Percentiles rank a stretch among this genome's conserved stretches.
Conservation (phyloP, 2,113 vertebrate species). For the Peromyscus polionotus region DNA sequence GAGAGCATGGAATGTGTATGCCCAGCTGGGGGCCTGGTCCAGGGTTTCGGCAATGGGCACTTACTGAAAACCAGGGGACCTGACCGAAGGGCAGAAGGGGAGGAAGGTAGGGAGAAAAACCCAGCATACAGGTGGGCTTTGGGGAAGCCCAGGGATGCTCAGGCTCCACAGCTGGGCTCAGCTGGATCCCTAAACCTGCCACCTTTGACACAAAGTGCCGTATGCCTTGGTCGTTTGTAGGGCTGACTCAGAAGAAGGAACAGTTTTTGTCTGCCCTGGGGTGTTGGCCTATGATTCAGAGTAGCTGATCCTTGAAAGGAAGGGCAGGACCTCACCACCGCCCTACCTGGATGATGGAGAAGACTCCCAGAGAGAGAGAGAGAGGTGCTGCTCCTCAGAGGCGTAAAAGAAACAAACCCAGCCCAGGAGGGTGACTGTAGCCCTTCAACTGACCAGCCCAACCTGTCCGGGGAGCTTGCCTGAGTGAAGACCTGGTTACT, state of each 20-base stretch:
- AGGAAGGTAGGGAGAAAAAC: too few species aligned
- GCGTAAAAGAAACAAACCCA: neutral
- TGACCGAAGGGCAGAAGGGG: neutral
- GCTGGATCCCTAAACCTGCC: neutral
- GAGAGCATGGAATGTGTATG: neutral
- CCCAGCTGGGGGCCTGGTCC: neutral
- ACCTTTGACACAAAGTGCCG: neutral
- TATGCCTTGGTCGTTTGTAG: neutral
- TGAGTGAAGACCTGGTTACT: neutral
- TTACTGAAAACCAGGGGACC: neutral
- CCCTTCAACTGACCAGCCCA: neutral
- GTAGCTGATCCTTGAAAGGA: neutral
- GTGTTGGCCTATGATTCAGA: neutral
- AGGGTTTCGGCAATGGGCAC: too few species aligned
- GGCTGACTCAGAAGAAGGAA: neutral
- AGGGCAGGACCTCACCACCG: neutral
- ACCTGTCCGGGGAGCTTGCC: neutral
- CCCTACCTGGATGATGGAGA: neutral
- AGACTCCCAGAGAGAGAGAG: neutral
- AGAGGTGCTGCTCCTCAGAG: neutral
- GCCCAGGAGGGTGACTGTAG: too few species aligned
- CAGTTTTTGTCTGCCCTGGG: neutral
- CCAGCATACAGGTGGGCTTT: neutral
- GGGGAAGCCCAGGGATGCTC: neutral
- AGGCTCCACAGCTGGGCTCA: neutral